Base-by-base conservation (phyloP, 1,140 invertebrate genomes). In the Plectus sambesii region DNA sequence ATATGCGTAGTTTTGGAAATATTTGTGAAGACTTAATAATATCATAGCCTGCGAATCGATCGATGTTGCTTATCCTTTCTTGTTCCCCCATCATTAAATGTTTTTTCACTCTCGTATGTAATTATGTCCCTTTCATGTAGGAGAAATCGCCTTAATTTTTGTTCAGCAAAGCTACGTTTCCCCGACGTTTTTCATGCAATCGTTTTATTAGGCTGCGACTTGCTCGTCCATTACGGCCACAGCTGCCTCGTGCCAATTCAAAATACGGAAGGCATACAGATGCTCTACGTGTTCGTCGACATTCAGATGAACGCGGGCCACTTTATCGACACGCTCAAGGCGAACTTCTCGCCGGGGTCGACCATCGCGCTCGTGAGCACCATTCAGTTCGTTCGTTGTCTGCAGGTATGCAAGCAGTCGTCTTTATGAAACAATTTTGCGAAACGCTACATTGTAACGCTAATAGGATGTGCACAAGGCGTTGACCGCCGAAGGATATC, bases 141-240 rank as follows among this genome's bases (percentile, higher is more conserved):
- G n/a, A n/a, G n/a, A n/a, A n/a, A n/a, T n/a, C n/a, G n/a, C n/a
- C n/a, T n/a, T n/a, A n/a, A n/a, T n/a, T n/a, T n/a, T n/a, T n/a
- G n/a, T n/a, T n/a, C n/a, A n/a, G n/a, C n/a, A n/a, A n/a, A n/a
- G n/a, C 17, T 22, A 2, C 24, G 30, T 17, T 39, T n/a, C 6
- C 5, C 3, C 8, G 12, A 37, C 15, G n/a, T 5, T 19, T 9
- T 51, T 52, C 12, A 48, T 5, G 25, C 9, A 51, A 12, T 17
- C 23, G 19, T 6, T 8, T 12, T 6, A 56, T 61, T 27, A 59
- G 60, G 61, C 15, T 87, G 85, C 29, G 86, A 98, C 63, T 75
- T 99, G 4, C 73, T 99, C 53, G 81, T 99, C 33, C 94, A 99
- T 71, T 99, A 98, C 75, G 93, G 90, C 5, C 93, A 99, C 69